These are phyloP conservation scores for Chondrosia reniformis DNA, from an alignment of 37 sponge, comb jelly and placozoan species.

Conservation along the genomic window DNA sequence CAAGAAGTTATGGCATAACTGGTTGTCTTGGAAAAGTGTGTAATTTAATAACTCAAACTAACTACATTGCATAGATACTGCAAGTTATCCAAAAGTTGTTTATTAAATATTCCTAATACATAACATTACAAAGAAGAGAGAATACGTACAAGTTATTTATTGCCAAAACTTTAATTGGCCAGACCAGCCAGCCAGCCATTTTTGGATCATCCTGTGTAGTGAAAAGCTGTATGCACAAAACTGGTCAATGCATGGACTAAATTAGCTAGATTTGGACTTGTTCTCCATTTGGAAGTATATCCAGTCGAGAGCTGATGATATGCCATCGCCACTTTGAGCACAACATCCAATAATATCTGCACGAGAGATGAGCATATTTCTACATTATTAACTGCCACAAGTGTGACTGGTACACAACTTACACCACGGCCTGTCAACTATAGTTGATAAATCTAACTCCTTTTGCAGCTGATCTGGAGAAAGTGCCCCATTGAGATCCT, in stretches of 20 bases:
- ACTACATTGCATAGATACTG: too few species aligned
- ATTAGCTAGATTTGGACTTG: neutral
- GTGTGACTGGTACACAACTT: neutral
- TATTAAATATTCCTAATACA: too few species aligned
- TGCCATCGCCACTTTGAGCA: neutral
- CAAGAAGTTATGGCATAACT: too few species aligned
- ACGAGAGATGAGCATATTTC: neutral
- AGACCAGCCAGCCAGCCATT: too few species aligned
- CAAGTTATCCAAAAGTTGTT: too few species aligned
- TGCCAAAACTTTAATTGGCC: too few species aligned
- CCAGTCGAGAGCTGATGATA: conserved; percentile 14
- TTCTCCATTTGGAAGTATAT: conserved; percentile 1
- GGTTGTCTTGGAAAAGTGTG: too few species aligned
- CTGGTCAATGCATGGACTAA: neutral
- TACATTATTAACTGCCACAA: neutral
- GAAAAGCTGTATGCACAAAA: neutral
- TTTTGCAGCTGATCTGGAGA: conserved; percentile 12
- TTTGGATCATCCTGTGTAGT: too few species aligned
- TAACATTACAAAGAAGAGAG: neutral
- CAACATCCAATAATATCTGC: conserved; percentile 2
- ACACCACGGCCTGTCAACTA: conserved; percentile 26
- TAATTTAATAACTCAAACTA: too few species aligned
- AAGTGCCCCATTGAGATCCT: conserved; percentile 20
- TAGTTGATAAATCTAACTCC: neutral
- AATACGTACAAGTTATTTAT: too few species aligned